Evolutionary conservation across 1,140 invertebrate genomes (phyloP).

Genomic region (Maniola jurtina): DNA sequence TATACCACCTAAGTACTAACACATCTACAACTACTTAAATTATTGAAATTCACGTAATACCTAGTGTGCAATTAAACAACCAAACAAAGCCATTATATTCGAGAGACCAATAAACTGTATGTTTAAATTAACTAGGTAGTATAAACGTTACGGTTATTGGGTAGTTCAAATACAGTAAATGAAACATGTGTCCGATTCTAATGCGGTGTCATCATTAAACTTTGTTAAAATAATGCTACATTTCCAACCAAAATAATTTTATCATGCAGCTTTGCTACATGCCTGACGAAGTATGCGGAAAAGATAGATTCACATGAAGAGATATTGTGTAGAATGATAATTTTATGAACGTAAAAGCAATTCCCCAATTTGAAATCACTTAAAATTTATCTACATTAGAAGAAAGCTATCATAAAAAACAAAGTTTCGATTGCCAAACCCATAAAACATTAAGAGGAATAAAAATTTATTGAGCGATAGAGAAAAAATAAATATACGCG

Average conservation of each 20-base stretch:
- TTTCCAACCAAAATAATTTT: too few species aligned
- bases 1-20: too few species aligned
- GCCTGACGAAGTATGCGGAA: too few species aligned
- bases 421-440: slow-evolving; percentile 9
- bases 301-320: too few species aligned
- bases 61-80: background rate
- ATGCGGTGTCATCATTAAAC: background rate
- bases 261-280: too few species aligned
- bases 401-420: slow-evolving; percentile 2
- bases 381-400: background rate
- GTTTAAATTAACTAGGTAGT: background rate
- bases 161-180: background rate
- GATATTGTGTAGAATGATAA: too few species aligned
- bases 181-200: background rate
- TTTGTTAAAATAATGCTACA: background rate
- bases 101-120: background rate
- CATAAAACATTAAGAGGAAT: background rate
- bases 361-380: background rate
- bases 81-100: background rate
- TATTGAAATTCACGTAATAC: too few species aligned
- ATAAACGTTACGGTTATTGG: background rate
- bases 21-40: too few species aligned
- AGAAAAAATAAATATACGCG: slow-evolving; percentile 25
- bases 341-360: background rate
- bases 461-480: slow-evolving; percentile 17